Evolutionary conservation across 2,113 vertebrate genomes (phyloP).

Genomic region (Tragelaphus strepsiceros): DNA sequence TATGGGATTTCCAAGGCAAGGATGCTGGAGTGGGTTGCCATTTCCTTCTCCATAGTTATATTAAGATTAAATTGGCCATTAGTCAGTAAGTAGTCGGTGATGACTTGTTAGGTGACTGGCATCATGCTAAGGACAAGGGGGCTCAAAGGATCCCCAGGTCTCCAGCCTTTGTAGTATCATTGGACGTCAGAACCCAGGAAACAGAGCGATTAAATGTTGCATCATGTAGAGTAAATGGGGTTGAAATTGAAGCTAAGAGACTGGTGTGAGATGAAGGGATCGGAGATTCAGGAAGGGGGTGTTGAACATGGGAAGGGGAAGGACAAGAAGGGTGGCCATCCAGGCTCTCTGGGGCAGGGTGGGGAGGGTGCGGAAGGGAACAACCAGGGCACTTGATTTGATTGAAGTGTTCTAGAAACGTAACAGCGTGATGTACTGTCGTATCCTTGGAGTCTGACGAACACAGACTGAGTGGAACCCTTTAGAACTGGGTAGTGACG

Average conservation of each 20-base stretch:
- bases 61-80: not conserved
- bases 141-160: not conserved
- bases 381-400: fast-evolving
- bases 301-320: not conserved
- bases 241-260: not conserved
- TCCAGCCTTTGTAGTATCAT: not conserved
- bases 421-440: fast-evolving
- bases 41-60: not conserved
- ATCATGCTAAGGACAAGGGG: not conserved
- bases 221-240: not conserved
- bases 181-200: not conserved
- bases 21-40: not conserved
- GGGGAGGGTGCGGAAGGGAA: not conserved
- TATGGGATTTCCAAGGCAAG: not conserved
- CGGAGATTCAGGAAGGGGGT: not conserved
- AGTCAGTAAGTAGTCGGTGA: not conserved
- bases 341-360: not conserved
- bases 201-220: not conserved
- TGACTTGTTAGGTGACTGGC: not conserved
- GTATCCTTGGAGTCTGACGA: not conserved
- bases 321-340: not conserved
- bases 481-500: not conserved
- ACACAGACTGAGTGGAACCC: not conserved
- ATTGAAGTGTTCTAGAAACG: not conserved
- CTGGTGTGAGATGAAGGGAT: not conserved